Evolutionary conservation across 2,888 invertebrate genomes (phyloP), one percentile per base, ranked within the genome.

Genomic region (Drosophila anceps): DNA sequence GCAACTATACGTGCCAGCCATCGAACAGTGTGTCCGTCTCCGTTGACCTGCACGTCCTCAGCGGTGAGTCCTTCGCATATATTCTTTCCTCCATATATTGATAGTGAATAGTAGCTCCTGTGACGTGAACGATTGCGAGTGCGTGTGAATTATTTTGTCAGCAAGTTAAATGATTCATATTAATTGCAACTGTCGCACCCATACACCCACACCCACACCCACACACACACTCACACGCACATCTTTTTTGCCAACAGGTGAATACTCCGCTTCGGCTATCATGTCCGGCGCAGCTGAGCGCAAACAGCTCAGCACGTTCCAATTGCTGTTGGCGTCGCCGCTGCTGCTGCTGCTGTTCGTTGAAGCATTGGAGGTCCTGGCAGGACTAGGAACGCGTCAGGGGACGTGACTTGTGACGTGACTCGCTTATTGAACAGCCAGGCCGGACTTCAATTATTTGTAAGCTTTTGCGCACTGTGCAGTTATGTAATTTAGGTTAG

Each of bases 1-100:
- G 97, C 84, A 97, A 97, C 94, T 99, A 99, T 94, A 98, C 98
- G 68, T 98, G 98, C 94, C 96, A 97, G 91, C 98, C 99, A 78
- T 97, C 97, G 90, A 99, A 98, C 94, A 95, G 97, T 84, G 96
- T 97, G 93, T 96, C 97, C 73, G 97, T 97, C 76, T 97, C 96
- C 92, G 97, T 98, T 76, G 95, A 97, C 92, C 95, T 98, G 88
- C 98, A 98, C 94, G 98, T 98, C 80, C 95, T 98, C 83, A 98
- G 97, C 93, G 98, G 98, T 98, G 93, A 95, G 91, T 88, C 35
- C 43, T 50, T 39, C 18, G 39, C 50, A 9, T 3, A 7, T 41
- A 46, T 31, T 12, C 9, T 4, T 13, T n/a, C 12, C 8, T 4
- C 54, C 41, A 20, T 41, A 27, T 35, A 50, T 51, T 43, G 35